Evolutionary conservation across 2,797 vertebrate genomes (phyloP), one percentile per base, ranked within the genome.

Genomic region (Oophaga sylvatica): DNA sequence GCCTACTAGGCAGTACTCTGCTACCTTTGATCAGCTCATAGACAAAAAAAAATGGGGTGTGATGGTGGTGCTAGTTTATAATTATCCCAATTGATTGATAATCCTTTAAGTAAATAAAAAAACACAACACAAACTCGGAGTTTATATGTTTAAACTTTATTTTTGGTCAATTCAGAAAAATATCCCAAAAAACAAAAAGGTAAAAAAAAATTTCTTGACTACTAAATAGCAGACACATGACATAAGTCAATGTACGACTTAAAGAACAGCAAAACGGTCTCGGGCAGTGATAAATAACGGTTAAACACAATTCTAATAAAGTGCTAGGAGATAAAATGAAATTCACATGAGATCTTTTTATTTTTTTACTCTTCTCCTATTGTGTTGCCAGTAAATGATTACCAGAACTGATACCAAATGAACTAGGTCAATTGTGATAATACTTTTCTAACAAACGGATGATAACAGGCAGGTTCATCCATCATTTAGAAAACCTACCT

Each of bases 311-410:
- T 35, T 60, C 3, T 56, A 88, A 84, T 87, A 75, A 79, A 78
- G 63, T 73, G 45, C 45, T 76, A 10, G 12, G 29, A 73, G 26
- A 88, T 71, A 81, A 65, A 81, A 67, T 60, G 8, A 62, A 56
- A 84, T 63, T 29, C 62, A 75, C 45, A 59, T 19, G 76, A 68
- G 62, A 77, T 48, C 20, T 77, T 29, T 53, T 53, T 53, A 26
- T 26, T 11, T 53, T 53, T 53, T 57, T 76, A 11, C 31, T 20
- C 60, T 16, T 1, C 6, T 60, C 73, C 77, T 59, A 57, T 84
- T 84, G 76, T 73, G 22, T 11, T 20, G 10, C 16, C 48, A 26
- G 87, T 88, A 81, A 88, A 81, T 81, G 29, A 88, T 88, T 88
- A 68, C 59, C 76, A 88, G 83, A 70, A 68, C 22, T 41, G 20